These are phyloP conservation scores for Knipowitschia caucasica DNA, from an alignment of 2,797 vertebrate species.

Conservation along the genomic window DNA sequence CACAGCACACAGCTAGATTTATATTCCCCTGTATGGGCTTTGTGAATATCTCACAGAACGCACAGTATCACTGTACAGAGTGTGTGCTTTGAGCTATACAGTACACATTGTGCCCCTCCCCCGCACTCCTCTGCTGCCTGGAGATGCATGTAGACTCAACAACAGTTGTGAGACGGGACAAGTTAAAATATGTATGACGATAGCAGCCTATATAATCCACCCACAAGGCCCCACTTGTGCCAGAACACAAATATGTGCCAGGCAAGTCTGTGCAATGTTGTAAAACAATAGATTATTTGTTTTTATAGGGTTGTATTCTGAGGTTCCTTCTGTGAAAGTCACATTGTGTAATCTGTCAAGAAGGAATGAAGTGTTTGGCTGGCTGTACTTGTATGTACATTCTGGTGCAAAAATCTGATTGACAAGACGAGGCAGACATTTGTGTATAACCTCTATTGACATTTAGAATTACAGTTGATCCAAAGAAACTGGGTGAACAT, in stretches of 20 bases:
- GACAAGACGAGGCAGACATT: too few species aligned
- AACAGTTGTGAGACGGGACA: conserved; percentile 65
- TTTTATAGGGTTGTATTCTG: too few species aligned
- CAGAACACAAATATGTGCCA: not conserved
- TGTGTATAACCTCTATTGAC: too few species aligned
- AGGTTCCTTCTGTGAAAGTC: too few species aligned
- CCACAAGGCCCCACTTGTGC: conserved; percentile 3
- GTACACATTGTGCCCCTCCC: conserved; percentile 59
- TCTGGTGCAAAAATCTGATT: too few species aligned
- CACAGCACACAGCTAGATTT: conserved; percentile 25
- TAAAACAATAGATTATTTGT: not conserved
- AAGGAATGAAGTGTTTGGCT: too few species aligned
- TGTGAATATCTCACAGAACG: conserved; percentile 15
- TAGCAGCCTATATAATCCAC: conserved; percentile 29
- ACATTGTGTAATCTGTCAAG: too few species aligned
- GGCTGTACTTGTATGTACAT: too few species aligned
- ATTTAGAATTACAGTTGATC: too few species aligned
- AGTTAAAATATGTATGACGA: conserved; percentile 5
- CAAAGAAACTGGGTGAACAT: too few species aligned
- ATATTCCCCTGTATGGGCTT: conserved; percentile 17
- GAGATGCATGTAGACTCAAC: conserved; percentile 55
- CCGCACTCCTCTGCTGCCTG: conserved; percentile 38
- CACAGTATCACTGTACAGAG: conserved; percentile 38
- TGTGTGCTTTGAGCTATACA: conserved; percentile 48
- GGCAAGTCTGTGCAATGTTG: not conserved